Base-by-base conservation (phyloP, 2,113 vertebrate genomes). In the Ciconia boyciana region DNA sequence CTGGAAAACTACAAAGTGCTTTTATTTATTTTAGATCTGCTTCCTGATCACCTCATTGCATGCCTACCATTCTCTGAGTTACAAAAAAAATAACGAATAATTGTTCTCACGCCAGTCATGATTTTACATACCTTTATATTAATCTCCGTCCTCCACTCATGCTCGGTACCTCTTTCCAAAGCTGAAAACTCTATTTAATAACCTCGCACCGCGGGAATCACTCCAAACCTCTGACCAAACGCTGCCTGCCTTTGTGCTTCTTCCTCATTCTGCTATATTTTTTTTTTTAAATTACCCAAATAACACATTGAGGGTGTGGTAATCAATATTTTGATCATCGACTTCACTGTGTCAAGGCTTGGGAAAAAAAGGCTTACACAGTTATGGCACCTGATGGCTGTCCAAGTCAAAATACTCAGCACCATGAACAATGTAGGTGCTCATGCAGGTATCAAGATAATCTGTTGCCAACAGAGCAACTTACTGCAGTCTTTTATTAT, bases 11-110 rank as follows among this genome's bases (percentile, higher is more conserved):
- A 91, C 93, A 95, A 97, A 96, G 92, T 65, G 66, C 84, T 96
- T 87, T 79, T 94, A 96, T 97, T 96, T 97, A 96, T 95, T 96
- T 96, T 95, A 96, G 94, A 94, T 97, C 93, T 96, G 87, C 93
- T 97, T 97, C 96, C 96, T 93, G 95, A 94, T 96, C 16, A 25
- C 54, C 94, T 69, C n/a, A 4, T 55, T 82, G 58, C 79, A 2
- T 88, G 94, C 87, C 78, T 87, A 54, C 66, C 94, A 83, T 93
- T 91, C 91, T 94, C 61, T 21, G 41, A 82, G 92, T 21, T 76
- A 82, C 41, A 49, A 72, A 54, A 58, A 83, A 54, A 71, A 34
- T 2, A 88, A 75, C 13, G 5, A 83, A 28, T 69, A 91, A 94
- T 69, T 79, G 82, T 85, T 90, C 89, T 90, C 90, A 93, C 0